Percentiles rank a stretch among this genome's conserved stretches.
Evolutionary conservation across 2,113 vertebrate genomes (phyloP).

Genomic region (Odocoileus hemionus): DNA sequence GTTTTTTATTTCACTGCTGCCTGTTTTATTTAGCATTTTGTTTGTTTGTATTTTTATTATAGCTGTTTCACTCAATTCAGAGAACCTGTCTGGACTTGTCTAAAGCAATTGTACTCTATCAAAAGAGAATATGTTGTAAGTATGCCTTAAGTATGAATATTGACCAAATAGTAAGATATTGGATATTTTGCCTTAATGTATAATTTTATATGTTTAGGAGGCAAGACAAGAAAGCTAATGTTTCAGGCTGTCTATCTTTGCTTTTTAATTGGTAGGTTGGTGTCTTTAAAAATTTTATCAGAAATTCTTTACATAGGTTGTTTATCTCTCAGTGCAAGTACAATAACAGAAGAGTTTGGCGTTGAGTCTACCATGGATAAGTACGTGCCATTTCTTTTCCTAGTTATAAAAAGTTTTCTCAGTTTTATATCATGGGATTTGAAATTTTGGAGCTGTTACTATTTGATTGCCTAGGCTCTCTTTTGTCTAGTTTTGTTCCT

Average conservation of each 20-base stretch:
- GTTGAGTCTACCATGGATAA: not conserved
- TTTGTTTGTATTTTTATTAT: constrained; percentile 65
- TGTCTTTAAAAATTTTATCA: not conserved
- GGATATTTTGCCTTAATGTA: not conserved
- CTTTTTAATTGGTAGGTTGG: not conserved
- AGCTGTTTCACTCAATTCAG: constrained; percentile 98
- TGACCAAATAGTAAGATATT: not conserved
- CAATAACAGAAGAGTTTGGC: not conserved
- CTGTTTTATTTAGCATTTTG: constrained; percentile 28
- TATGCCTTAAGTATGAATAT: constrained; percentile 62
- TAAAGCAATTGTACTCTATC: constrained; percentile 97
- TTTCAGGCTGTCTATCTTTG: not conserved
- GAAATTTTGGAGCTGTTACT: not conserved
- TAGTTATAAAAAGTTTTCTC: not conserved
- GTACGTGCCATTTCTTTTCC: not conserved
- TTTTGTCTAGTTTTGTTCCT: not conserved
- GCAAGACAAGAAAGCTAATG: not conserved
- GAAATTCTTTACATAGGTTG: not conserved
- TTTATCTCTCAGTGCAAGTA: not conserved
- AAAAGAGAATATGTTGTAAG: constrained; percentile 95
- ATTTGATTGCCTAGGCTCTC: not conserved
- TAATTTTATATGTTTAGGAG: not conserved
- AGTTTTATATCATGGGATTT: not conserved
- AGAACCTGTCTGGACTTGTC: constrained; percentile 98
- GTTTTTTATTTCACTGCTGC: not conserved